Evolutionary conservation across 2,113 vertebrate genomes (phyloP).

Genomic region (human (Homo sapiens)): GRCh38 chr4:95850501-95851000

Average conservation of each 20-base stretch:
- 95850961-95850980: background rate
- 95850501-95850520: slow-evolving; percentile 50
- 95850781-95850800: background rate
- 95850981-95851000: background rate
- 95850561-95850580: slow-evolving; percentile 44
- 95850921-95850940: background rate
- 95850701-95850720: slow-evolving; percentile 1
- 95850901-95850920: background rate
- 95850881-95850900: slow-evolving; percentile 37
- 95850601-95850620: slow-evolving; percentile 46
- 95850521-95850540: background rate
- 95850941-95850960: background rate
- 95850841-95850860: background rate
- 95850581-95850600: slow-evolving; percentile 34
- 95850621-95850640: background rate
- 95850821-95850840: background rate
- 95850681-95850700: background rate
- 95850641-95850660: background rate
- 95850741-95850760: background rate
- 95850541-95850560: slow-evolving; percentile 1
- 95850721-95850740: background rate
- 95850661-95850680: slow-evolving; percentile 18
- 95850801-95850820: slow-evolving; percentile 1
- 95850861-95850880: background rate
- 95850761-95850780: background rate